Evolutionary conservation across 2,113 vertebrate species (phyloP).

Genomic region (Anguilla rostrata): DNA sequence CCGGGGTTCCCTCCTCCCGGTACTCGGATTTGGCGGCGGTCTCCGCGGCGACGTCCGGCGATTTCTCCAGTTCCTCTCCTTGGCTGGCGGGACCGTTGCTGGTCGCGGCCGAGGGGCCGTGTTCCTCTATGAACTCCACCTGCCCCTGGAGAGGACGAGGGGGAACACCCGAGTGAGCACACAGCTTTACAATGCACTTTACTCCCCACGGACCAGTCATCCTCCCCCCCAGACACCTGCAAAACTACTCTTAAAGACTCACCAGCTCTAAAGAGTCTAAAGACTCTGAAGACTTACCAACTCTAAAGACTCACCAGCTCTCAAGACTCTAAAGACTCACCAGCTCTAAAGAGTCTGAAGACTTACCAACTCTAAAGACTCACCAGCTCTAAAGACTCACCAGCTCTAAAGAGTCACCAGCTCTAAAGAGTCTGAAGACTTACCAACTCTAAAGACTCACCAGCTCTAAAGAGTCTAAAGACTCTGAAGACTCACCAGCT

Average conservation of each 20-base stretch:
- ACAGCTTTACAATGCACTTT: background rate
- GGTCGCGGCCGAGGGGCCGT: conserved; percentile 75
- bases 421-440: too few relatives aligned
- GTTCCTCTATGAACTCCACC: conserved; percentile 87
- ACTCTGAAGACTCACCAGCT: too few relatives aligned
- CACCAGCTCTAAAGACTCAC: too few relatives aligned
- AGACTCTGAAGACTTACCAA: conserved; percentile 72
- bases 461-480: too few relatives aligned
- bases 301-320: conserved; percentile 61
- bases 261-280: too few relatives aligned
- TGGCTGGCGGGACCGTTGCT: conserved; percentile 79
- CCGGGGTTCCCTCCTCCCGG: conserved; percentile 73
- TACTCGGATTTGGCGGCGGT: conserved; percentile 67
- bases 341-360: too few relatives aligned
- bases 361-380: too few relatives aligned
- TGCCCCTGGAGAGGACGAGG: conserved; percentile 59
- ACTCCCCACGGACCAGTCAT: background rate
- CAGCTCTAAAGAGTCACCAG: too few relatives aligned
- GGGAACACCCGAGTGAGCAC: background rate
- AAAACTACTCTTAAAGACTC: too few relatives aligned
- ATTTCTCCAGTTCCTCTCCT: conserved; percentile 72
- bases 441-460: too few relatives aligned
- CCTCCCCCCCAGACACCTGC: too few relatives aligned
- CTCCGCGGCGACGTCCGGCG: conserved; percentile 73
- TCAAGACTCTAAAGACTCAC: too few relatives aligned